Evolutionary conservation across 2,113 vertebrate species (phyloP), one percentile per base, ranked within the genome.

Genomic region (Anas platyrhynchos): DNA sequence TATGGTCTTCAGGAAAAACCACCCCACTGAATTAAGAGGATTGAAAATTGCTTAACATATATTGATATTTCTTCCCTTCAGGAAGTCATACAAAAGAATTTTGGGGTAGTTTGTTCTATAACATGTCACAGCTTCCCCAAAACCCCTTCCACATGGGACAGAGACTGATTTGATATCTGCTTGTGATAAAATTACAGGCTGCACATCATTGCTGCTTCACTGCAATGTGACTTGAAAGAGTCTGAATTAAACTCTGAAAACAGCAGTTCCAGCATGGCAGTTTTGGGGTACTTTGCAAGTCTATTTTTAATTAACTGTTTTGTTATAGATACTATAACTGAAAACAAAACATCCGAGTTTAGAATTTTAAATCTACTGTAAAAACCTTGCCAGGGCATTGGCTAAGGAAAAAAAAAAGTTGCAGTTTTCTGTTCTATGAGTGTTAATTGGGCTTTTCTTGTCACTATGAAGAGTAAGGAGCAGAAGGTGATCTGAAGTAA

Each of bases 241-340:
- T 92, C 67, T 85, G 86, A 97, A 96, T 95, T 91, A 91, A 94
- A 96, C 44, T 95, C 41, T 17, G 73, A 89, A 82, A 90, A 7
- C 3, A 79, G 48, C 36, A 50, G 31, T 52, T 95, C 48, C 87
- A 88, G 87, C 88, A 1, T 77, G 86, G 94, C 59, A 93, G 71
- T 76, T 95, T 95, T 92, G 13, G 34, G 80, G 73, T 83, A 91
- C 48, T 95, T 97, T 93, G 92, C 81, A 96, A 96, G 22, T 94
- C 83, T 73, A 91, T 84, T 98, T 96, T 97, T 97, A 96, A 97
- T 88, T 86, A 96, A 95, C 27, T 84, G 94, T 96, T 97, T 97
- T 96, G 85, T 92, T 95, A 65, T 63, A 96, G 83, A 94, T 95
- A 97, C 92, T 88, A 79, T 81, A 97, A 93, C 62, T 93, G 77